Conservation (phyloP, 2,888 invertebrate genomes). For the Acheta domesticus region DNA sequence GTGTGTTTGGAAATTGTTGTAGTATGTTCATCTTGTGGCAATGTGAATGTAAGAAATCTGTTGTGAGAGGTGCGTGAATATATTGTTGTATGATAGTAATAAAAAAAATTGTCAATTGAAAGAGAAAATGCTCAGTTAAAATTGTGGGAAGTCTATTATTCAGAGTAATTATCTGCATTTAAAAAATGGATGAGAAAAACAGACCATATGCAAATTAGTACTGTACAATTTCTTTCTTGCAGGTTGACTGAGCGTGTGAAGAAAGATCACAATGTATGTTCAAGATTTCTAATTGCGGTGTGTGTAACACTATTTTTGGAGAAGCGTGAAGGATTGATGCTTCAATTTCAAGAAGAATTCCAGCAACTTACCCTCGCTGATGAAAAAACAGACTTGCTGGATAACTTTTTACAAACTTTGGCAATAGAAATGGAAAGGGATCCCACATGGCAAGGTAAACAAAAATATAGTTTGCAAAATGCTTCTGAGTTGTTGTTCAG, state of each 20-base stretch:
- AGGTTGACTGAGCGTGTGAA: conserved; percentile 60
- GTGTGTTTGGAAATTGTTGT: neutral
- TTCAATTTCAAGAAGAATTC: conserved; percentile 77
- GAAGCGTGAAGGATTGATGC: conserved; percentile 67
- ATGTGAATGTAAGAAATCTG: too few species aligned
- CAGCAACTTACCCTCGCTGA: conserved; percentile 75
- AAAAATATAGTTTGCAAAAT: conserved; percentile 31
- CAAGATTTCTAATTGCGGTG: conserved; percentile 67
- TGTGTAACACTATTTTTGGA: conserved; percentile 80
- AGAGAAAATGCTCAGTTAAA: too few species aligned
- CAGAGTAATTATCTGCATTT: too few species aligned
- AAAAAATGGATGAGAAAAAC: too few species aligned
- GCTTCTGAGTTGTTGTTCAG: too few species aligned
- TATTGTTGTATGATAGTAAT: too few species aligned
- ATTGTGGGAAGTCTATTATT: too few species aligned
- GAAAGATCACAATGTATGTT: conserved; percentile 67
- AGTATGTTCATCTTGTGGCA: too few species aligned
- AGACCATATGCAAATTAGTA: too few species aligned
- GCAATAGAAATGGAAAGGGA: conserved; percentile 67
- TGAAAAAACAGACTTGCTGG: conserved; percentile 86
- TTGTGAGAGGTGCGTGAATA: too few species aligned
- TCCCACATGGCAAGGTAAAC: conserved; percentile 67
- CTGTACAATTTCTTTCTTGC: conserved; percentile 37
- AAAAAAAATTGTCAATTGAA: too few species aligned
- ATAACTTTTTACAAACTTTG: conserved; percentile 71